Evolutionary conservation across 1,140 invertebrate species (phyloP).

Genomic region (Trichomalopsis sarcophagae): DNA sequence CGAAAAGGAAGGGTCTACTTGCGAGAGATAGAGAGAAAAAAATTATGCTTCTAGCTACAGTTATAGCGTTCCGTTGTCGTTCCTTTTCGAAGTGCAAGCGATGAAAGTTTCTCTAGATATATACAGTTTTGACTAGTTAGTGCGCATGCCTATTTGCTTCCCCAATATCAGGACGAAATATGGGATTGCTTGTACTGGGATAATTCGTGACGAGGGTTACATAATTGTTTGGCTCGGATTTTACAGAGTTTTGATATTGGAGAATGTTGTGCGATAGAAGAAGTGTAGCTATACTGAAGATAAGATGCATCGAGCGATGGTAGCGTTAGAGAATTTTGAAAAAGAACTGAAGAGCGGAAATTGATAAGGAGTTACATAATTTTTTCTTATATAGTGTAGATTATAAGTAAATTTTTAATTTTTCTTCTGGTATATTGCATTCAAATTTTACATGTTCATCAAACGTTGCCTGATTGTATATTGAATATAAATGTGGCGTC

Average conservation of each 20-base stretch:
- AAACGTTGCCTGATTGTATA: background rate
- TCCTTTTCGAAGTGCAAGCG: conserved; percentile 68
- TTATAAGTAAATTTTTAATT: background rate
- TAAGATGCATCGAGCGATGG: conserved; percentile 43
- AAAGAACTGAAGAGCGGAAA: background rate
- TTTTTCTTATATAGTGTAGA: background rate
- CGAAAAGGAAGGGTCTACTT: conserved; percentile 39
- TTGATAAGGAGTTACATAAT: background rate
- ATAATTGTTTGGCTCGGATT: background rate
- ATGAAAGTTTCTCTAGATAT: conserved; percentile 67
- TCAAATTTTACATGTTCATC: conserved; percentile 23
- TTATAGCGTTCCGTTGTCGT: conserved; percentile 41
- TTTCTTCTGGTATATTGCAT: conserved; percentile 17
- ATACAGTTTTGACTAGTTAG: conserved; percentile 72
- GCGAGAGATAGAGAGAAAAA: background rate
- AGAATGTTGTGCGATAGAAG: conserved; percentile 44
- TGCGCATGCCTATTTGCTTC: conserved; percentile 71
- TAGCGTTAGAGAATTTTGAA: conserved; percentile 39
- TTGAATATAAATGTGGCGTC: background rate
- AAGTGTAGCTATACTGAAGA: conserved; percentile 34
- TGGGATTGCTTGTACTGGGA: background rate
- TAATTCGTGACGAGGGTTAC: conserved; percentile 1
- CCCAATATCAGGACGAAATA: conserved; percentile 61
- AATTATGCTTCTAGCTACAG: conserved; percentile 37
- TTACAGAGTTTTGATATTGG: conserved; percentile 13